Percentiles rank a stretch among this genome's conserved stretches.
phyloP scores from a whole-genome alignment of 2,797 vertebrate species.

The Selene dorsalis region DNA sequence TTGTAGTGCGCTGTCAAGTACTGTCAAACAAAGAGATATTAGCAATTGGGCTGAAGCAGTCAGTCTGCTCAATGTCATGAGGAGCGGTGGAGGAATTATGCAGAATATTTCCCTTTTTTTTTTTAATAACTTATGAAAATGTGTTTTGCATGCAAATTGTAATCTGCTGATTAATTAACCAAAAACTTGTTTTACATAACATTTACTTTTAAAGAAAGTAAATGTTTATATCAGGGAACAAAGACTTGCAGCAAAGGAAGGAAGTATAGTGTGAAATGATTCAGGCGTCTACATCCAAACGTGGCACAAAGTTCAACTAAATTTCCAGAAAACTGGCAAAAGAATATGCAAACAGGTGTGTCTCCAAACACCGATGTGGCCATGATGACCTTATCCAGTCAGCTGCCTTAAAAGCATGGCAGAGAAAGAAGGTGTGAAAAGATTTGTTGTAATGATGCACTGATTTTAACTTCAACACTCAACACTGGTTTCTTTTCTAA shows the following conservation, averaged over 20 bases:
- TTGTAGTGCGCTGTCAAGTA: not conserved
- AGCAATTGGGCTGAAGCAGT: not conserved
- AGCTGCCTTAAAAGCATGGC: too few species aligned
- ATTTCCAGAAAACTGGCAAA: not conserved
- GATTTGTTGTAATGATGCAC: not conserved
- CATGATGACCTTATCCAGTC: too few species aligned
- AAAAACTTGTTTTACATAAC: not conserved
- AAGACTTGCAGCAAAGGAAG: not conserved
- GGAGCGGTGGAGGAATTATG: not conserved
- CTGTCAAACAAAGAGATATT: not conserved
- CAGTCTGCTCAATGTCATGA: not conserved
- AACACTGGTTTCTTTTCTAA: too few species aligned
- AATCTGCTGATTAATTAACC: not conserved
- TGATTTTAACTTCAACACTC: not conserved
- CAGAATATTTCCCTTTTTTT: not conserved
- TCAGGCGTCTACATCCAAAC: not conserved
- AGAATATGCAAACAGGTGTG: not conserved
- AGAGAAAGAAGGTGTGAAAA: not conserved
- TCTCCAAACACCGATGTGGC: not conserved
- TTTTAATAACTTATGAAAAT: not conserved
- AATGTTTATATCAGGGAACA: not conserved
- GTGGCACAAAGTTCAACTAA: not conserved
- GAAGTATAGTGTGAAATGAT: not conserved
- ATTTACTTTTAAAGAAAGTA: not conserved
- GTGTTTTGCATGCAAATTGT: not conserved